Conservation (phyloP, 30 jellyfish, hydroid and myxozoan species). For the Catostylus mosaicus region DNA sequence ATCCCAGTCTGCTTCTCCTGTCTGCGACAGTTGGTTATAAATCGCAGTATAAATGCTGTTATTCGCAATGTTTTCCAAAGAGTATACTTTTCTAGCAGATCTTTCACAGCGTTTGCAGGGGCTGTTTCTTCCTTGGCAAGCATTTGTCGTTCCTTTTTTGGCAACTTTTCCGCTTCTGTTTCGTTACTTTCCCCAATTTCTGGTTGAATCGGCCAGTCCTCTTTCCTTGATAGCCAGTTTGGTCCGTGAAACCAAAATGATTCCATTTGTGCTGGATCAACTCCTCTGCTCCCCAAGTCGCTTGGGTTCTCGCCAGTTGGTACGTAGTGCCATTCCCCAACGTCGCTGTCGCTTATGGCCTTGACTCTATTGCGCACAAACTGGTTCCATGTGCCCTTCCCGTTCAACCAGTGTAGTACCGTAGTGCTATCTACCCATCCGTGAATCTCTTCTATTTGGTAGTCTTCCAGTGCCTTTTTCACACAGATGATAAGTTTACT, state of each 20-base stretch:
- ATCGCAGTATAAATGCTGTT: conserved; percentile 32
- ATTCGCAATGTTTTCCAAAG: conserved; percentile 49
- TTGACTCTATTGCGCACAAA: conserved; percentile 62
- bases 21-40: conserved; percentile 37
- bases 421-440: too few relatives aligned
- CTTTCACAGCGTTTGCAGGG: not conserved
- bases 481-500: too few relatives aligned
- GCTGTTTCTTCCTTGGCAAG: not conserved
- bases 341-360: conserved; percentile 58
- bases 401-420: too few relatives aligned
- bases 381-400: conserved; percentile 47
- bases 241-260: conserved; percentile 49
- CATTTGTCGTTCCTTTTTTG: conserved; percentile 17
- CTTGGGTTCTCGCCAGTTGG: conserved; percentile 60
- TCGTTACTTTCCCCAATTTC: conserved; percentile 20
- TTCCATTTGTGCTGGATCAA: conserved; percentile 42
- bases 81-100: conserved; percentile 26
- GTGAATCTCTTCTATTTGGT: too few relatives aligned
- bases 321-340: conserved; percentile 45
- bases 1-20: conserved; percentile 33
- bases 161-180: conserved; percentile 45
- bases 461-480: too few relatives aligned
- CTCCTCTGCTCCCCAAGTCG: conserved; percentile 63
- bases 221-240: too few relatives aligned
- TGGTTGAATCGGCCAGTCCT: conserved; percentile 40